Evolutionary conservation across 53 echinoderm and acorn worm genomes (phyloP), one percentile per base, ranked within the genome.

Genomic region (Apostichopus leukothele): DNA sequence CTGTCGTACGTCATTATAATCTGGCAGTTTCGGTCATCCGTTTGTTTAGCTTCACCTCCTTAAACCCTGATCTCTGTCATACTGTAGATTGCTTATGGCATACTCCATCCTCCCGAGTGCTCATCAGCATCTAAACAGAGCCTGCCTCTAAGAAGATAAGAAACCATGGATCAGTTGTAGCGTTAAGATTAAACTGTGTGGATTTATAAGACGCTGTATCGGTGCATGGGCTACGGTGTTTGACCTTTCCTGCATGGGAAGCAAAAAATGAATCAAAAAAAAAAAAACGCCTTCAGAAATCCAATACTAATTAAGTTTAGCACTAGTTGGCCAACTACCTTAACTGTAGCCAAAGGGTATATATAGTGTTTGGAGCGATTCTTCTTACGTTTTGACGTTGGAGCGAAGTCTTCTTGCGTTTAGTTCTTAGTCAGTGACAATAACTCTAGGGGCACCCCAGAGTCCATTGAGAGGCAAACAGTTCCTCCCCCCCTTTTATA

Each of bases 231-330:
- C 11, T 13, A 63, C 63, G 54, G 53, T 79, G 39, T 79, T 79
- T 79, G 79, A 79, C 79, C 79, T 79, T 53, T 52, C 79, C 18
- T n/a, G 79, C n/a, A 13, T 54, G 51, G 51, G 53, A 79, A 79
- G 5, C 54, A 0, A 9, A 53, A 19, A 39, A 39, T 39, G 39
- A 39, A 39, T 11, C 63, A 14, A 6, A 63, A 63, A 63, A 63
- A 19, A 79, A 50, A 18, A 50, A 1, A 79, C 8, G 53, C 79
- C n/a, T 53, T 79, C 79, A 79, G 79, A 53, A 79, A 79, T 79
- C 79, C 79, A 16, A 53, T 79, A 51, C 79, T 79, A 79, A 79
- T 79, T 79, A 79, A 79, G 79, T 79, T 79, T 79, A 52, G n/a
- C 79, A 79, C 79, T 52, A 79, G 79, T 79, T 79, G 39, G 79